These are phyloP conservation scores for Nudaria mundana DNA, from an alignment of 2,888 invertebrate genomes.

Conservation along the genomic window DNA sequence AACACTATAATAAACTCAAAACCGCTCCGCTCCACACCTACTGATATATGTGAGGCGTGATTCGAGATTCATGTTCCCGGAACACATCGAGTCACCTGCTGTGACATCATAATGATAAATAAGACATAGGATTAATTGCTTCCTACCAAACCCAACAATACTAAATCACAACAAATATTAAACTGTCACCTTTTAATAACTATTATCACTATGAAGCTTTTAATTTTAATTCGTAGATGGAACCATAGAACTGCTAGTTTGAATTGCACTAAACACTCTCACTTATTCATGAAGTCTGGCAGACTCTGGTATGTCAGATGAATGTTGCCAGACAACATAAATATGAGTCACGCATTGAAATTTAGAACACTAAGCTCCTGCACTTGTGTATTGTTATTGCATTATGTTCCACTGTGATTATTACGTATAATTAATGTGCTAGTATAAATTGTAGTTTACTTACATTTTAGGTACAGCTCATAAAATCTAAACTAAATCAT, in stretches of 20 bases:
- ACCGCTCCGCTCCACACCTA: constrained; percentile 24
- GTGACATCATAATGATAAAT: constrained; percentile 69
- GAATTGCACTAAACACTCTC: constrained; percentile 47
- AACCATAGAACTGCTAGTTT: constrained; percentile 58
- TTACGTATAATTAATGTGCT: constrained; percentile 27
- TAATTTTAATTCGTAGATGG: constrained; percentile 41
- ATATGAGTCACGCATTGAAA: constrained; percentile 31
- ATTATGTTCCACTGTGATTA: constrained; percentile 18
- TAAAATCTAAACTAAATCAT: constrained; percentile 11
- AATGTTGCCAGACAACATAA: constrained; percentile 18
- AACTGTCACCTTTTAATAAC: constrained; percentile 59
- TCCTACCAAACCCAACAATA: constrained; percentile 61
- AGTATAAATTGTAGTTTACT: constrained; percentile 29
- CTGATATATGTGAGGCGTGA: neutral
- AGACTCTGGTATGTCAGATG: constrained; percentile 19
- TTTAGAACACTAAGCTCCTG: constrained; percentile 27
- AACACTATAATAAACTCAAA: constrained; percentile 9
- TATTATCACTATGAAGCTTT: constrained; percentile 49
- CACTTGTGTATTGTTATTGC: constrained; percentile 26
- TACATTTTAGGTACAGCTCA: constrained; percentile 17
- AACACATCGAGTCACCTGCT: constrained; percentile 68
- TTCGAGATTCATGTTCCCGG: constrained; percentile 41
- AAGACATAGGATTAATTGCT: constrained; percentile 74
- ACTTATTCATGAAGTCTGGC: constrained; percentile 53
- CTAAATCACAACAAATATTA: constrained; percentile 63